phyloP scores from a whole-genome alignment of 2,888 invertebrate species.

The Neoaliturus tenellus region DNA sequence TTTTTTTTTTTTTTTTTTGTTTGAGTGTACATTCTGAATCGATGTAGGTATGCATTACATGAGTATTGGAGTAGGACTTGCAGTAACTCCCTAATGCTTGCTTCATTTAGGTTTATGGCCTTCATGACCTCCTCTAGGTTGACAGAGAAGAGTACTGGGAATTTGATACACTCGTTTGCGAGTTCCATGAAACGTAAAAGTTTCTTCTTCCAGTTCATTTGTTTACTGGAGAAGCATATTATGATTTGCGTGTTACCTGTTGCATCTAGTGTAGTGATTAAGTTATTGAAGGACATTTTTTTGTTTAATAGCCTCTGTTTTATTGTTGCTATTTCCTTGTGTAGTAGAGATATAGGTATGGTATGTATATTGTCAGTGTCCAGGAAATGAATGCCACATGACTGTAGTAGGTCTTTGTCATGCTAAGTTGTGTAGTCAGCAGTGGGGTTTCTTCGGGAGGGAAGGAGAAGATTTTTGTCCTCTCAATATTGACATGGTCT shows the following conservation, averaged over 20 bases:
- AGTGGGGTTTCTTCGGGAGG: constrained; percentile 13
- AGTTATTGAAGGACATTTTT: constrained; percentile 24
- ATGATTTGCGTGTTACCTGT: constrained; percentile 3
- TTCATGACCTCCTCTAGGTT: constrained; percentile 1
- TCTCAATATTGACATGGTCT: background rate
- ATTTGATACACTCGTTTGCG: constrained; percentile 33
- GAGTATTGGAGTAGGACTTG: constrained; percentile 25
- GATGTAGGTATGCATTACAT: constrained; percentile 30
- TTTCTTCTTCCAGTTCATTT: background rate
- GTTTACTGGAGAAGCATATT: constrained; percentile 25
- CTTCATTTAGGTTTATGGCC: background rate
- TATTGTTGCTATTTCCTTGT: background rate
- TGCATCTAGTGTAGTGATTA: background rate
- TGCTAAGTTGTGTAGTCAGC: background rate
- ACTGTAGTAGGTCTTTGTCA: background rate
- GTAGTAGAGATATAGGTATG: too few species aligned
- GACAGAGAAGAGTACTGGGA: constrained; percentile 18
- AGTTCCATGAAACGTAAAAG: constrained; percentile 8
- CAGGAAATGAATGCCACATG: background rate
- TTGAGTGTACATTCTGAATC: background rate
- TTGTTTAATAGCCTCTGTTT: background rate
- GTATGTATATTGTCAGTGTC: background rate
- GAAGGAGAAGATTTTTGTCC: background rate
- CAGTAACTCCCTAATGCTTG: constrained; percentile 26
- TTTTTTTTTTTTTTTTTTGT: too few species aligned